These are phyloP conservation scores for Agrochola circellaris DNA, from an alignment of 2,888 invertebrate species.

Conservation along the genomic window DNA sequence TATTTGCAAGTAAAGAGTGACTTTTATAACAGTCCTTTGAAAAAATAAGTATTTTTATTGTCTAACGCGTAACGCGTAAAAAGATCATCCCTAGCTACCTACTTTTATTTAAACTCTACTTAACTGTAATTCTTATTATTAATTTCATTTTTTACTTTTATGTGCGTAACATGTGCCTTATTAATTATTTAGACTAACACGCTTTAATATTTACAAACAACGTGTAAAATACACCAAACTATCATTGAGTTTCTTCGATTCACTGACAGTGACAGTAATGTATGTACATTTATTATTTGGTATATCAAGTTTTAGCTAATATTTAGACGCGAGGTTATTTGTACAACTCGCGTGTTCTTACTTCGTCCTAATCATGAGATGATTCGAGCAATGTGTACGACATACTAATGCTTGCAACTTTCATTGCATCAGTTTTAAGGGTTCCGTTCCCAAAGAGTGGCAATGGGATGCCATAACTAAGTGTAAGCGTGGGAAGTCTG, in stretches of 20 bases:
- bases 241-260: too few species aligned
- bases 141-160: neutral
- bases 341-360: neutral
- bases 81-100: too few species aligned
- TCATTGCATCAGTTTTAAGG: neutral
- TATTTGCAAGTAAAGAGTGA: neutral
- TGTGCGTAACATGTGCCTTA: neutral
- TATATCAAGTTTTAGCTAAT: neutral
- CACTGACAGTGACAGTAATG: neutral
- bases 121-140: neutral
- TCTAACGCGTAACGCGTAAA: neutral
- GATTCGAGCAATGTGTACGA: neutral
- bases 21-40: too few species aligned
- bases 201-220: constrained; percentile 4
- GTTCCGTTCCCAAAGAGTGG: neutral
- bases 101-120: neutral
- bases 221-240: neutral
- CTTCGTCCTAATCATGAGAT: neutral
- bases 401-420: neutral
- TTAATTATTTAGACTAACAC: neutral
- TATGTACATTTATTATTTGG: neutral
- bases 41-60: neutral
- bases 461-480: neutral
- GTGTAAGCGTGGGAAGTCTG: neutral
- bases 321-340: neutral